Evolutionary conservation across 2,113 vertebrate species (phyloP), one percentile per base, ranked within the genome.

Genomic region (Recurvirostra avosetta): DNA sequence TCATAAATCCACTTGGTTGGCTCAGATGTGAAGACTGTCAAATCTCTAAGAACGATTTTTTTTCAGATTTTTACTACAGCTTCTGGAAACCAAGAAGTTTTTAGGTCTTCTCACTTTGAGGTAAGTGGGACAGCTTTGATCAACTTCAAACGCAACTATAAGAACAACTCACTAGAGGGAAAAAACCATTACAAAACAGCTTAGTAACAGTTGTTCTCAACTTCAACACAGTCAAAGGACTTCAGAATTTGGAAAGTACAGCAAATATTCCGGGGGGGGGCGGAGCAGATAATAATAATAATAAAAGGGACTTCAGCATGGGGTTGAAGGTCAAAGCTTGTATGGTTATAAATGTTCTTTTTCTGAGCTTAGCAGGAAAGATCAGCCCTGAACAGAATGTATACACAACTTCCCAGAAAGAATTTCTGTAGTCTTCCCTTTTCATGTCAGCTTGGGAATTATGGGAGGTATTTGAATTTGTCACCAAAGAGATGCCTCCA

Each of bases 91-190:
- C 19, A 55, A 21, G 25, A 77, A 92, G 52, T 52, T 87, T 88
- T 67, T 56, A 92, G 23, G 45, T 73, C 74, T 82, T 91, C 40
- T 79, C 62, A 78, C 81, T 90, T 32, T 32, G 70, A 91, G 77
- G n/a, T 65, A 92, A 93, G 52, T 80, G 61, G 87, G 56, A 75
- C 89, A 92, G 53, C 87, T 96, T 93, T 90, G 70, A 96, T 87
- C 79, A 91, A 68, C 56, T 78, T 72, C 30, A 91, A 85, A 82
- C 32, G 21, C 18, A 85, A 41, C 22, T 62, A 19, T 15, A 61
- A 74, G 47, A 74, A 85, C 30, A 66, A 61, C 8, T 32, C 43
- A 61, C 0, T 6, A 15, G 40, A 55, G 7, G 18, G 7, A 5
- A 11, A 36, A 34, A 70, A 7, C 36, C 26, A 40, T 50, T 70